A percentile compares a stretch with the other conserved stretches of the same genome.
These are phyloP conservation scores for Homarus americanus DNA, from an alignment of 1,140 invertebrate genomes.

Conservation along the genomic window DNA sequence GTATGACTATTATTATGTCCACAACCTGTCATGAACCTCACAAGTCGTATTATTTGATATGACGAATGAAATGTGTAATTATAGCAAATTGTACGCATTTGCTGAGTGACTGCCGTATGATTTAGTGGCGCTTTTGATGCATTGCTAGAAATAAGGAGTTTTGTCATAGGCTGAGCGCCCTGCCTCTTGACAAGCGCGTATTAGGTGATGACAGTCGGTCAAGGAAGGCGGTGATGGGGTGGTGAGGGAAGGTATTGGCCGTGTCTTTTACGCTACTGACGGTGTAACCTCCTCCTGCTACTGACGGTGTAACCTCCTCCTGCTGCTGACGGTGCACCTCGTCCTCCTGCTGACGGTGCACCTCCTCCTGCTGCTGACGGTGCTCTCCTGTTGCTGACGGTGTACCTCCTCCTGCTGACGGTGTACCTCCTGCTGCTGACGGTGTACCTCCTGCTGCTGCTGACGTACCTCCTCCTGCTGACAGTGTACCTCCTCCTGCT, in stretches of 20 bases:
- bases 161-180: conserved; percentile 45
- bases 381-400: background rate
- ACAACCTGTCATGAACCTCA: conserved; percentile 59
- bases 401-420: background rate
- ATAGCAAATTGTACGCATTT: conserved; percentile 69
- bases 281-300: background rate
- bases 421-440: background rate
- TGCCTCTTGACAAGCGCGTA: conserved; percentile 23
- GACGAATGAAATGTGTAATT: conserved; percentile 72
- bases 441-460: background rate
- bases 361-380: background rate
- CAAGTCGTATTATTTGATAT: conserved; percentile 72
- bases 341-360: background rate
- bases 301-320: background rate
- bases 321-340: background rate
- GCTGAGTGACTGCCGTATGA: conserved; percentile 66
- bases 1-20: conserved; percentile 62
- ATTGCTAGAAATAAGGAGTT: conserved; percentile 65
- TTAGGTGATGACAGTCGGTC: conserved; percentile 27
- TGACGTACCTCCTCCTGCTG: background rate
- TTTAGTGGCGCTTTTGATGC: conserved; percentile 58
- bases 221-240: background rate
- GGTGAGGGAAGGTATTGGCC: background rate
- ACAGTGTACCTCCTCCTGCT: too few species aligned
- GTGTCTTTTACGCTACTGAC: background rate